A percentile compares a stretch with the other conserved stretches of the same genome.
Conservation (phyloP, 2,113 vertebrate species). For the Ageneiosus marmoratus region DNA sequence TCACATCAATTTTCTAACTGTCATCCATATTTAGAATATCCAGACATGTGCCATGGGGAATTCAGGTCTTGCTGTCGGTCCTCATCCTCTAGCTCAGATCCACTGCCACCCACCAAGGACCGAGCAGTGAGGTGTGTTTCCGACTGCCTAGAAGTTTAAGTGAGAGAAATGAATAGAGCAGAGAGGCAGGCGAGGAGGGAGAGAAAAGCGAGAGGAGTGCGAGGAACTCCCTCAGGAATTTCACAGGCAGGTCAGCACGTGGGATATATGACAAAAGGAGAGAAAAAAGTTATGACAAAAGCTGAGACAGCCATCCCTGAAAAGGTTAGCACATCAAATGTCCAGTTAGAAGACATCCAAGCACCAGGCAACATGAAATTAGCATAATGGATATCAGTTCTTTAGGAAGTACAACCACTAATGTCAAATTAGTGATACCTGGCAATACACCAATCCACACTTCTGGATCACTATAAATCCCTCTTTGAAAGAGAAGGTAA, state of each 20-base stretch:
- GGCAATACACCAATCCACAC: not conserved
- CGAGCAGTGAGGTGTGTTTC: constrained; percentile 25
- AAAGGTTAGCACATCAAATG: constrained; percentile 23
- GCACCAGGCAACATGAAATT: not conserved
- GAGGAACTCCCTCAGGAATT: constrained; percentile 66
- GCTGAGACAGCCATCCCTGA: not conserved
- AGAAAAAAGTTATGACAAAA: not conserved
- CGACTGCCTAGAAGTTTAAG: constrained; percentile 28
- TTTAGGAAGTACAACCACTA: not conserved
- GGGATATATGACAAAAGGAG: constrained; percentile 37
- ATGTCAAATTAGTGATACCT: not conserved
- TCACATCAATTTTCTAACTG: constrained; percentile 27
- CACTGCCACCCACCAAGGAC: constrained; percentile 26
- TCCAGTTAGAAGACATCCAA: constrained; percentile 8
- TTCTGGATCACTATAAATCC: not conserved
- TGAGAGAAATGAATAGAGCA: constrained; percentile 51
- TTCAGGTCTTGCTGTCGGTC: constrained; percentile 10
- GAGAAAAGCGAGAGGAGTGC: constrained; percentile 42
- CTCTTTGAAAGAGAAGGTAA: not conserved
- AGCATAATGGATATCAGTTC: not conserved
- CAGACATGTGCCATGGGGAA: constrained; percentile 33
- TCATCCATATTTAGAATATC: constrained; percentile 19
- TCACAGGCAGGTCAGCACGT: constrained; percentile 73
- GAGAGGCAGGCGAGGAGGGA: constrained; percentile 21
- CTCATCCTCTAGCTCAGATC: constrained; percentile 29